These are phyloP conservation scores for Parambassis ranga DNA, from an alignment of 2,797 vertebrate species.

Conservation along the genomic window DNA sequence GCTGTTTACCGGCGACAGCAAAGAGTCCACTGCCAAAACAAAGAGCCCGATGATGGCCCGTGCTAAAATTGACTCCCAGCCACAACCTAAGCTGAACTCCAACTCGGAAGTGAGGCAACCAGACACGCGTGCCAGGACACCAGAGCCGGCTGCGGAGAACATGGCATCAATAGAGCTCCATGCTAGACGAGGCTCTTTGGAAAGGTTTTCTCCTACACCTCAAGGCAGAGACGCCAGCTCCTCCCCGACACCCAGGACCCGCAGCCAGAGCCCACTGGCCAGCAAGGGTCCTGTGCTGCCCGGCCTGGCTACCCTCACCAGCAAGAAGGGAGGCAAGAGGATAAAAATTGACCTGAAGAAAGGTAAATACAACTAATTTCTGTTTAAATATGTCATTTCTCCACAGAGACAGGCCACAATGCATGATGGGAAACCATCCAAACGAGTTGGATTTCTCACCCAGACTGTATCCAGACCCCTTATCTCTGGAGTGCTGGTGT, in stretches of 20 bases:
- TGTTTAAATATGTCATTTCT: background rate
- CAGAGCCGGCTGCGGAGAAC: background rate
- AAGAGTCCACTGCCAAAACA: slow-evolving; percentile 62
- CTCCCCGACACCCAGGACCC: slow-evolving; percentile 36
- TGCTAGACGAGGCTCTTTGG: background rate
- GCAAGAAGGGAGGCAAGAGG: slow-evolving; percentile 86
- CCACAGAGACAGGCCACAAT: fast-evolving
- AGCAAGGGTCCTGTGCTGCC: slow-evolving; percentile 71
- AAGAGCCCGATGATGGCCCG: slow-evolving; percentile 73
- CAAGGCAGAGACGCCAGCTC: background rate
- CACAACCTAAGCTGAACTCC: slow-evolving; percentile 7
- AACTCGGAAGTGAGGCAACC: slow-evolving; percentile 15
- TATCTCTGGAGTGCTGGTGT: slow-evolving; percentile 28
- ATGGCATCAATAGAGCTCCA: slow-evolving; percentile 15
- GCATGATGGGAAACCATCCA: no score
- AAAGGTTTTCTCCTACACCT: slow-evolving; percentile 47
- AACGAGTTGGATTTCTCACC: no score
- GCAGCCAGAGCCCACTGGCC: slow-evolving; percentile 64
- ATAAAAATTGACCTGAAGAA: slow-evolving; percentile 92
- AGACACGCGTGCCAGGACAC: background rate
- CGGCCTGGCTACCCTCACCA: slow-evolving; percentile 76
- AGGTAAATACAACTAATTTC: slow-evolving; percentile 76
- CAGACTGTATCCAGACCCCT: background rate
- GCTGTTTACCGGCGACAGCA: slow-evolving; percentile 68
- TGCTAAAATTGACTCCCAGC: background rate